Evolutionary conservation across 2,888 invertebrate genomes (phyloP), one percentile per base, ranked within the genome.

Genomic region (Patella depressa): DNA sequence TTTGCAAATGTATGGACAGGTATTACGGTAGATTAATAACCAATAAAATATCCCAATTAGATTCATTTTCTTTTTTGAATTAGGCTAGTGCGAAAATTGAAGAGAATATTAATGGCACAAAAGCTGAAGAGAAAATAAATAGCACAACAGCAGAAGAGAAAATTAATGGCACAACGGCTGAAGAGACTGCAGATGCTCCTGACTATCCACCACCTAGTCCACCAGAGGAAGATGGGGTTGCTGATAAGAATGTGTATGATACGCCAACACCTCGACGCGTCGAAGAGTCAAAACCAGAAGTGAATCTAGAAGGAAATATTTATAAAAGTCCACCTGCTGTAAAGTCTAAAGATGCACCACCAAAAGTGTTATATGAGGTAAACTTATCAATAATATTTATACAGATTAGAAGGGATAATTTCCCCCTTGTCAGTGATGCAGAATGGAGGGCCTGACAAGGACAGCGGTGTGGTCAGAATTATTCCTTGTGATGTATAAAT

Each of bases 301-400:
- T 53, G 19, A 73, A 77, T 12, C 69, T 75, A 5, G 73, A 55
- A 14, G 72, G 17, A 1, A 54, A 29, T 70, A 71, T 72, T 11
- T 84, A 84, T 75, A 78, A 87, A 73, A 82, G 84, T 11, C 87
- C 88, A 1, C 82, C 83, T 11, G 85, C 85, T n/a, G 86, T 86
- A 72, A 85, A 85, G 79, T 85, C 87, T 14, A 80, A 81, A 45
- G 79, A 82, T 59, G 80, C 82, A n/a, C 77, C 85, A 71, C 85
- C 86, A 7, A 79, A 72, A 53, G 81, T 82, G 34, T 74, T 84
- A 12, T 86, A 83, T 77, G 78, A 80, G 73, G 86, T 86, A 79
- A 78, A 82, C 75, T 65, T 65, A 19, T 24, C 1, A 19, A 11
- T 19, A 59, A 24, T 11, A 9, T 65, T 17, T 57, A 57, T 57